phyloP scores from a whole-genome alignment of 1,140 invertebrate species.

The Brachionus angularis region DNA sequence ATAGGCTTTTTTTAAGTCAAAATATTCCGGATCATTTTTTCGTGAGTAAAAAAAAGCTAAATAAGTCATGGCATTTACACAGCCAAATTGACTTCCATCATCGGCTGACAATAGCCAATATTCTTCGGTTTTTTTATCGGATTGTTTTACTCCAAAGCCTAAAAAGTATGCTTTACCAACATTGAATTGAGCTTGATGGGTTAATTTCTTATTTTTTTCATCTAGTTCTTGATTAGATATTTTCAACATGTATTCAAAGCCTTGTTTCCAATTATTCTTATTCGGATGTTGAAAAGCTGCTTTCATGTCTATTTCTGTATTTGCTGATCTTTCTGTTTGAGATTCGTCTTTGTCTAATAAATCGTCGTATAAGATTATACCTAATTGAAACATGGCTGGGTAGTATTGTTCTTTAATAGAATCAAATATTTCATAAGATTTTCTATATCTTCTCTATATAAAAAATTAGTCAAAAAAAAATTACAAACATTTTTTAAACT shows the following conservation, averaged over 20 bases:
- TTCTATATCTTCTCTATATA: constrained; percentile 50
- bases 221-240: constrained; percentile 47
- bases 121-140: constrained; percentile 55
- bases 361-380: constrained; percentile 53
- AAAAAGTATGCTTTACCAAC: constrained; percentile 56
- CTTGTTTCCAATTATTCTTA: constrained; percentile 48
- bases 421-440: constrained; percentile 53
- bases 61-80: constrained; percentile 54
- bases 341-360: constrained; percentile 50
- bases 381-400: constrained; percentile 54
- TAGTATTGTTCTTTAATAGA: constrained; percentile 50
- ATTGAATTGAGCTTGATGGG: constrained; percentile 52
- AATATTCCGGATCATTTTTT: constrained; percentile 46
- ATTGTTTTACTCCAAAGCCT: constrained; percentile 53
- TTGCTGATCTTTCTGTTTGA: background rate
- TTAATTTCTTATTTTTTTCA: constrained; percentile 48
- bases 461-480: background rate
- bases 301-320: constrained; percentile 1
- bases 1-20: constrained; percentile 55
- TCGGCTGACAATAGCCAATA: constrained; percentile 56
- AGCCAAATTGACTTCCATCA: constrained; percentile 54
- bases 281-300: constrained; percentile 25
- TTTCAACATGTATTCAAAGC: constrained; percentile 51
- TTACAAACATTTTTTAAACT: too few species aligned
- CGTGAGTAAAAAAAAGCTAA: constrained; percentile 57